Evolutionary conservation across 2,113 vertebrate species (phyloP), one percentile per base, ranked within the genome.

Genomic region (Mormyrus lacerda): DNA sequence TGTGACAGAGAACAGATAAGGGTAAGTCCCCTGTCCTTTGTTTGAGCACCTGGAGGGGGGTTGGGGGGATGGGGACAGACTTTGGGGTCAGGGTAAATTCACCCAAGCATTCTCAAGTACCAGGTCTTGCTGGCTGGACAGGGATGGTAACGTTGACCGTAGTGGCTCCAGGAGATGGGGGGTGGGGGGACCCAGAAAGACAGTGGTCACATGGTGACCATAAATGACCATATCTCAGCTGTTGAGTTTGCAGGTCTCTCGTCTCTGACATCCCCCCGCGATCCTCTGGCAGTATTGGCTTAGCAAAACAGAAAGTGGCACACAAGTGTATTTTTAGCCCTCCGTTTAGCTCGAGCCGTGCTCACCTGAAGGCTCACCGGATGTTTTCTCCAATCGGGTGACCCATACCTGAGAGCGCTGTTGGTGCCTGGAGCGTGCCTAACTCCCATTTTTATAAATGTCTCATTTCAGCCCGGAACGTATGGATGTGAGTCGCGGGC

Each of bases 1-100:
- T 96, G 95, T 95, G 96, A 96, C 94, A 93, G 94, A 92, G 95
- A 96, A 83, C 95, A 95, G 85, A 94, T 95, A 93, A 95, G 96
- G 95, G 96, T 96, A 95, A 95, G 95, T 95, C 58, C 55, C 55
- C 73, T 79, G 44, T 53, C 50, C 85, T 87, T 48, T 51, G 27
- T 51, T 47, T 87, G 85, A 51, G 50, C 47, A 35, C n/a, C 24
- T 51, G 50, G 47, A 48, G 47, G 27, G 47, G 47, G n/a, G 31
- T 51, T 35, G 15, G 48, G 85, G 76, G 39, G 44, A 3, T 31
- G 42, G 76, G 31, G 17, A 39, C 27, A 44, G 44, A 45, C 79
- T 76, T 76, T 15, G 31, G 35, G 79, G 61, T 65, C 61, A 27
- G 24, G 58, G n/a, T 65, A 44, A 83, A 44, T 21, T 42, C 15